Base-by-base conservation (phyloP, 2,113 vertebrate species). In the Gasterosteus aculeatus region DNA sequence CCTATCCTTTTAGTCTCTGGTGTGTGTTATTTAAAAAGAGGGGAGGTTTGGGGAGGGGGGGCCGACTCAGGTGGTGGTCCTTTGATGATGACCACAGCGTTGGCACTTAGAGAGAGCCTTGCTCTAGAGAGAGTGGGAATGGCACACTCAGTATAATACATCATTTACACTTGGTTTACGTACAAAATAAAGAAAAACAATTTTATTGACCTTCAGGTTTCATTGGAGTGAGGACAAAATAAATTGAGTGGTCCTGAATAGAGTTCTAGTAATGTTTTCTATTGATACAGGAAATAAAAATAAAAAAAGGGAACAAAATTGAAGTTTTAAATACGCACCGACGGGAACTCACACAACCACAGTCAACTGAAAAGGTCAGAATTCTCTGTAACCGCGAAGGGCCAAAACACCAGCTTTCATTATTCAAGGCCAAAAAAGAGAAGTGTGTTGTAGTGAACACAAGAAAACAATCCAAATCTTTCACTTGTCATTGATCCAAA, bases 141-240 rank as follows among this genome's bases (percentile, higher is more conserved):
- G 94, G 94, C 93, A 95, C 93, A 91, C 92, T 91, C 91, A 88
- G 77, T 93, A 94, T 94, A 86, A 91, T 94, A 94, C 92, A 94
- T 92, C 29, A 92, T 94, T 93, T 94, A 94, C 94, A 95, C 91
- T 91, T 90, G 91, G 83, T 92, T 90, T 91, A 90, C 87, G 89
- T 89, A 90, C 60, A 92, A 90, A 90, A 89, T 60, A 78, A 85
- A 84, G 44, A 69, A 67, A 29, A 41, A 86, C 82, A 77, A 76
- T 31, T 75, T 71, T 42, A 82, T 88, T 89, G 83, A 90, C 80
- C 87, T 84, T 88, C 72, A 85, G 83, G 78, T 83, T 89, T 89
- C 83, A 88, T 59, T 89, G 68, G 80, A 86, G 82, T 80, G 78
- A 83, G 78, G 77, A 59, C 35, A 80, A 80, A 83, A 87, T 33